Conservation (phyloP, 2,888 invertebrate species). For the Ceratothoa steindachneri region DNA sequence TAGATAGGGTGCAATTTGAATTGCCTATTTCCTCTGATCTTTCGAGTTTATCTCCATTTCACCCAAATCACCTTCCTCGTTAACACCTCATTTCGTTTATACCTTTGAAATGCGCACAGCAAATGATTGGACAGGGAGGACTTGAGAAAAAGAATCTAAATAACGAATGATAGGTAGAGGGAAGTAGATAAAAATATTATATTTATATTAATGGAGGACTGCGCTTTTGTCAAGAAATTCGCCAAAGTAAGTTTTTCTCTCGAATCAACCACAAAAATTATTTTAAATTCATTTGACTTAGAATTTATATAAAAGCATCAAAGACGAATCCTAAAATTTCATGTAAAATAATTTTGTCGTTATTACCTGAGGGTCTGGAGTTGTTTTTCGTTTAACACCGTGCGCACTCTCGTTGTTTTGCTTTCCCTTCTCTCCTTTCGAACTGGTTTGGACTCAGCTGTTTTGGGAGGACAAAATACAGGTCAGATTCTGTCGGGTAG, state of each 20-base stretch:
- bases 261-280: background rate
- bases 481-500: background rate
- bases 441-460: constrained; percentile 55
- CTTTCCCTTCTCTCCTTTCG: constrained; percentile 62
- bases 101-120: too few species aligned
- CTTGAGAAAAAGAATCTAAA: too few species aligned
- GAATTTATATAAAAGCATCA: too few species aligned
- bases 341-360: constrained; percentile 45
- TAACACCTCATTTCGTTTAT: too few species aligned
- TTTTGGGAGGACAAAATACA: constrained; percentile 52
- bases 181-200: background rate
- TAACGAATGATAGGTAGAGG: too few species aligned
- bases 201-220: background rate
- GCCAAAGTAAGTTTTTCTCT: background rate
- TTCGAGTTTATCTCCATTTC: too few species aligned
- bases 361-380: constrained; percentile 79
- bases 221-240: background rate
- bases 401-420: constrained; percentile 96
- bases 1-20: too few species aligned
- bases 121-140: too few species aligned
- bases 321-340: background rate
- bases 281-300: background rate
- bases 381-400: constrained; percentile 97
- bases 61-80: too few species aligned
- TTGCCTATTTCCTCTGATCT: too few species aligned